Percentiles rank a stretch among this genome's conserved stretches.
Conservation (phyloP, 2,113 vertebrate species). For the Aegotheles bennettii region DNA sequence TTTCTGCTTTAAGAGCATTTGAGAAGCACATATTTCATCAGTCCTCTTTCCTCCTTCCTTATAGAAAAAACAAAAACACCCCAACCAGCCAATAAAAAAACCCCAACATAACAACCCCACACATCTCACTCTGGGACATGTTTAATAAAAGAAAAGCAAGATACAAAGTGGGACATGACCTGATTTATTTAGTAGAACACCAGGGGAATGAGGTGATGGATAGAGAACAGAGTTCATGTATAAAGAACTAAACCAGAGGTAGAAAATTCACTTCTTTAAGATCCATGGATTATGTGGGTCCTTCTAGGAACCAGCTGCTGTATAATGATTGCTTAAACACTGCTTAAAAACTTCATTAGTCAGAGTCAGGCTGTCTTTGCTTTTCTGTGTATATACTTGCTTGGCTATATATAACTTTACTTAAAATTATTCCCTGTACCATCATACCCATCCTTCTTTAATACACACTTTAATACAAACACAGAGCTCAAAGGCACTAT, state of each 20-base stretch:
- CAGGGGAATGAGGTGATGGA: neutral
- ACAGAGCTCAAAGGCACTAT: neutral
- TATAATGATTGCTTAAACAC: neutral
- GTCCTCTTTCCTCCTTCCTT: neutral
- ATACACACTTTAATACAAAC: neutral
- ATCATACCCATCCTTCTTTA: neutral
- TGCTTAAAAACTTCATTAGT: neutral
- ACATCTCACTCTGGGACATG: neutral
- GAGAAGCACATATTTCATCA: neutral
- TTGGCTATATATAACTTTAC: neutral
- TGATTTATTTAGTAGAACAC: neutral
- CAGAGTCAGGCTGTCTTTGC: neutral
- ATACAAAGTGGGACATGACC: neutral
- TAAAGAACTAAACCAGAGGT: neutral
- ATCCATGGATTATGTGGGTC: accelerated
- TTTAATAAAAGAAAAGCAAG: neutral
- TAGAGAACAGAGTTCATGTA: neutral
- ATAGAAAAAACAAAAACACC: neutral
- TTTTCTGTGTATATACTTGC: neutral
- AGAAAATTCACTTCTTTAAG: neutral
- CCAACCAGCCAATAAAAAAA: neutral
- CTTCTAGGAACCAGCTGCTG: neutral
- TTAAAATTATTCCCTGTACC: neutral
- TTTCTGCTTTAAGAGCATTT: neutral
- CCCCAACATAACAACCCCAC: accelerated